phyloP scores from a whole-genome alignment of 1,140 invertebrate genomes.

The Bombus balteatus region DNA sequence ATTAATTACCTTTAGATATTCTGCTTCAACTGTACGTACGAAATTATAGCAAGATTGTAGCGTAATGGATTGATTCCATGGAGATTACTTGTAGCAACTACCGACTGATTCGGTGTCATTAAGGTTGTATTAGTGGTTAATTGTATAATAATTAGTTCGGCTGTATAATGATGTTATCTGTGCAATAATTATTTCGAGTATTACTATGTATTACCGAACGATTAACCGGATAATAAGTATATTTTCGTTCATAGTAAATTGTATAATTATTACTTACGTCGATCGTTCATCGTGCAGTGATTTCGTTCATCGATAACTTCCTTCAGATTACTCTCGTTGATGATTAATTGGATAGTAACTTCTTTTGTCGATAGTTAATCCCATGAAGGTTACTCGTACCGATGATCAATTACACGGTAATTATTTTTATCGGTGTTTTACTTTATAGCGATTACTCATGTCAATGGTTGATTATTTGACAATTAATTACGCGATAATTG shows the following conservation, averaged over 20 bases:
- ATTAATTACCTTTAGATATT: background rate
- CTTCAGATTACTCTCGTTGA: background rate
- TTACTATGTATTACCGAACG: background rate
- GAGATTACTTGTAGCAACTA: background rate
- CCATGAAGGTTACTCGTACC: background rate
- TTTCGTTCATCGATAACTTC: background rate
- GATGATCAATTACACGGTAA: background rate
- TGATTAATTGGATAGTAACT: background rate
- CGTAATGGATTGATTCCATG: background rate
- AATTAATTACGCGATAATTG: no score
- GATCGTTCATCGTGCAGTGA: background rate
- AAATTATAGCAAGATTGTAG: background rate
- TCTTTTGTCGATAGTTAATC: background rate
- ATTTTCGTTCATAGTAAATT: background rate
- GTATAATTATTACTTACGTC: background rate
- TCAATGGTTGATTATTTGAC: no score
- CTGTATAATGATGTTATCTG: background rate
- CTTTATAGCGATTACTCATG: no score
- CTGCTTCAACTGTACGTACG: background rate
- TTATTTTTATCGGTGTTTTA: background rate
- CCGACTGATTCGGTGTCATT: background rate
- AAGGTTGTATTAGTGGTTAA: background rate
- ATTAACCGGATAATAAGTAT: background rate
- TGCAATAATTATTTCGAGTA: background rate
- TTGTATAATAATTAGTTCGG: background rate